Percentiles rank a stretch among this genome's conserved stretches.
These are phyloP conservation scores for Anisognathus igniventris DNA, from an alignment of 2,797 vertebrate genomes.

Conservation along the genomic window DNA sequence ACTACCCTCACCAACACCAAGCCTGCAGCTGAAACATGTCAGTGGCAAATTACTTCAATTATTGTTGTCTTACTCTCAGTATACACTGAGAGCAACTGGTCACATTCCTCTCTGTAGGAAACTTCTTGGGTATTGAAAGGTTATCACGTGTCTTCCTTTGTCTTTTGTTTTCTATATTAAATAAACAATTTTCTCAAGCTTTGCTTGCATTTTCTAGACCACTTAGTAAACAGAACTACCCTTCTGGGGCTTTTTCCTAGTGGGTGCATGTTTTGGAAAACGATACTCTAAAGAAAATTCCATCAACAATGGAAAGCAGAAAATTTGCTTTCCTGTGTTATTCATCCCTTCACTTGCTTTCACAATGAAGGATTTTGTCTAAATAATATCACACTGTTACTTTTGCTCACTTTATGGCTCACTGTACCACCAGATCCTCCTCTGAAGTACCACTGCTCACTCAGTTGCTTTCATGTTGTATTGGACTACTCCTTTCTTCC, in stretches of 20 bases:
- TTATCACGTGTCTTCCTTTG: background rate
- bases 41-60: background rate
- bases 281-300: background rate
- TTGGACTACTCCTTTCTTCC: background rate
- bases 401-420: background rate
- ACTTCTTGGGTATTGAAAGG: background rate
- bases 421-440: background rate
- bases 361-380: background rate
- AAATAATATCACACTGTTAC: background rate
- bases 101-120: background rate
- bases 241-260: background rate
- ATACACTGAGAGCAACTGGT: background rate
- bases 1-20: background rate
- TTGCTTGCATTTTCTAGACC: background rate
- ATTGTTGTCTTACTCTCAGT: background rate
- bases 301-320: background rate
- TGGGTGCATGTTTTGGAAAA: background rate
- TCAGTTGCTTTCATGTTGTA: background rate
- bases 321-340: background rate
- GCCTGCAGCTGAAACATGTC: background rate
- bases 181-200: background rate
- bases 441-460: background rate
- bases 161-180: background rate
- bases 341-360: background rate
- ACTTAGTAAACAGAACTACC: background rate